Evolutionary conservation across 2,888 invertebrate genomes (phyloP), one percentile per base, ranked within the genome.

Genomic region (Asteroscopus sphinx): DNA sequence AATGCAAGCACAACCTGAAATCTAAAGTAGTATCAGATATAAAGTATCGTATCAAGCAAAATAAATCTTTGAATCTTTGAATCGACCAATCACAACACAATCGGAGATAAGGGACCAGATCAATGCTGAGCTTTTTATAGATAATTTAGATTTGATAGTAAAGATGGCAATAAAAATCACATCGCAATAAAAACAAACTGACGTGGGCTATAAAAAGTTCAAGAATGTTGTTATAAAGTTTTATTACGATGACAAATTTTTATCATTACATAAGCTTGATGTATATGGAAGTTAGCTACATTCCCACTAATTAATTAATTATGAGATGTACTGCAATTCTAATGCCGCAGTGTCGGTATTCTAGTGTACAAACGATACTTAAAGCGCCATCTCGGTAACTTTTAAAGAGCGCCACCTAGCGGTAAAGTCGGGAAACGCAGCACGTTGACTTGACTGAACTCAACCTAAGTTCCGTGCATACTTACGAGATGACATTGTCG

Each of bases 371-470:
- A n/a, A n/a, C n/a, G n/a, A n/a, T n/a, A n/a, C n/a, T 21, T 3
- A 21, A 6, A 21, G 40, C 30, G 41, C 30, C 4, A 6, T 3
- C 11, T n/a, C 13, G 17, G 1, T 0, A 33, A 25, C 0, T 17
- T 56, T 25, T 3, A 1, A 13, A 36, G 12, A 56, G 30, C 54
- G 69, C 68, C 68, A 75, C 52, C 73, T 73, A 72, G 25, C 9
- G 17, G 12, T 13, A 0, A 17, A 44, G 9, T 35, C 16, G 9
- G 1, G 2, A 42, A 73, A 11, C 48, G 6, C 4, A 33, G 17
- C 4, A 5, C 2, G 6, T 7, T 3, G 26, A 25, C 39, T 58
- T 39, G 3, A 16, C 13, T 41, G 0, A 2, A 16, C 26, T 13
- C 1, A 7, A 26, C 36, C 16, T 1, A 35, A 65, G 68, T 73